Evolutionary conservation across 2,888 invertebrate genomes (phyloP), one percentile per base, ranked within the genome.

Genomic region (Arrhopalites spinosus): DNA sequence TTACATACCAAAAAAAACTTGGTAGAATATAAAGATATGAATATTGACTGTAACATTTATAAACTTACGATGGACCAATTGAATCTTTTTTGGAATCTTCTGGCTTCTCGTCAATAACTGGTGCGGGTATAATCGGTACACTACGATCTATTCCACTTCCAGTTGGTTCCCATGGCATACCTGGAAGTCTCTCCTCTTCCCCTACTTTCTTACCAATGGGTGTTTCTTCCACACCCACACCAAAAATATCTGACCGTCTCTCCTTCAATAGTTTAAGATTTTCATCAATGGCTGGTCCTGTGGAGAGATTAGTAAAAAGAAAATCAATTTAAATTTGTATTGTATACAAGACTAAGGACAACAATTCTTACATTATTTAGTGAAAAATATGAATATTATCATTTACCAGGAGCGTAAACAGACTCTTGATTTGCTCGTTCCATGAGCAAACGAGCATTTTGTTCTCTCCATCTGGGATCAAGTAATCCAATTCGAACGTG

Each of bases 211-310:
- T 97, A 88, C 99, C 99, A 85, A 99, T 99, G 29, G 95, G 95
- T 0, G 98, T 98, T 89, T 99, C 99, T 86, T 98, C 98, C 85
- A 95, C 95, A 76, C 98, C 98, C 78, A 96, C 94, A 87, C 99
- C 99, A 87, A 99, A 99, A 87, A 99, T 99, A 89, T 99, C 99
- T 0, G 99, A 98, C 92, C 99, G 96, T 82, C 99, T 90, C 86
- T 99, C 98, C 0, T 99, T 99, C 84, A 99, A 88, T 85, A 95
- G 92, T 85, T 96, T 96, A 84, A 99, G 90, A 84, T 94, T 96
- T 56, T 94, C 94, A 85, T 97, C 96, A 84, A 99, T 97, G n/a
- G 96, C 95, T 30, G 94, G 91, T 70, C 93, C 90, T 85, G 84
- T 47, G 80, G 74, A 78, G 53, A 53, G 2, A 47, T 17, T 1